Base-by-base conservation (phyloP, 2,113 vertebrate genomes). In the Oenanthe melanoleuca region DNA sequence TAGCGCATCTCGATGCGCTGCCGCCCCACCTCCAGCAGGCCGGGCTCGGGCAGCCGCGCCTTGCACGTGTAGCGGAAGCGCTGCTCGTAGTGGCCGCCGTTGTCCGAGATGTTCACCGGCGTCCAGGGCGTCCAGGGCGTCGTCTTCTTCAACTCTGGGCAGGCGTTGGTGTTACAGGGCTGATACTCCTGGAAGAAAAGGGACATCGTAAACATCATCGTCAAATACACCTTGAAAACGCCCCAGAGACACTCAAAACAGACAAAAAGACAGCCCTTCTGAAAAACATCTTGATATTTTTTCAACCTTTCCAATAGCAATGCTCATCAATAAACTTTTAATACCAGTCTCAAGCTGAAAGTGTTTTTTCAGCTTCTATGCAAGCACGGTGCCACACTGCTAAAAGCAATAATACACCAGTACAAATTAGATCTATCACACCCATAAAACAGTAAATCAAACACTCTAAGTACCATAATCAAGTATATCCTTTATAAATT, bases 121-220 rank as follows among this genome's bases (percentile, higher is more conserved):
- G 98, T 99, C 99, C 99, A 99, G 6, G 99, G 99, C 0, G 99
- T 99, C 99, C 99, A 99, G 6, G 99, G 99, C 0, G 99, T 99
- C 34, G 99, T 99, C 98, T 99, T 99, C 96, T 99, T 99, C 83
- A 99, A 94, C 95, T 99, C 99, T 2, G 99, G 99, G 78, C 99
- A 99, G 0, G 98, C 96, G 3, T 98, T 98, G 42, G 98, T 98
- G 96, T 99, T 99, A 92, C 99, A 99, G 3, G 98, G 98, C 95
- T 99, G 99, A 96, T 99, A 99, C 92, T 99, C 99, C 99, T 99
- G 94, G 52, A 57, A 66, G 61, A 71, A 56, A 92, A 49, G 6
- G 6, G 69, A 28, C 21, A 14, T 33, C 31, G 26, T 59, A 26
- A 90, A 34, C 33, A 95, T 80, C 5, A 93, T 22, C 2, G 9